phyloP scores from a whole-genome alignment of 2,888 invertebrate genomes.

The Digitonthophagus gazella region DNA sequence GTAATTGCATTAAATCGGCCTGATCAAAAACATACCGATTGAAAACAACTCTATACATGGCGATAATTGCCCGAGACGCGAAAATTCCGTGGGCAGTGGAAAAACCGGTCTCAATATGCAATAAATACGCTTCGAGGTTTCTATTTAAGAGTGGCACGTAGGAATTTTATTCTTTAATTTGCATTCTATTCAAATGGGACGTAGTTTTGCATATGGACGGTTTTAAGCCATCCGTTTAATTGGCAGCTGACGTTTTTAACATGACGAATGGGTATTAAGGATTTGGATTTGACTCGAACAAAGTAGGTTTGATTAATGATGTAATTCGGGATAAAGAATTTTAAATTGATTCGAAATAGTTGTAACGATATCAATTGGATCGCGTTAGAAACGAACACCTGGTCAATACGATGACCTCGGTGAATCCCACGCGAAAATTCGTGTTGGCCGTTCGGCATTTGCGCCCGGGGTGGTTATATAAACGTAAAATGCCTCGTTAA shows the following conservation, averaged over 20 bases:
- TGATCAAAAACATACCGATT: slow-evolving; percentile 4
- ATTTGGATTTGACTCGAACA: background rate
- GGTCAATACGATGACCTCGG: slow-evolving; percentile 35
- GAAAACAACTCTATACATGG: slow-evolving; percentile 1
- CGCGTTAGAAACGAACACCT: slow-evolving; percentile 34
- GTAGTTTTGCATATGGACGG: background rate
- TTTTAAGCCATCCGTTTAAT: background rate
- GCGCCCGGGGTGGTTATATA: background rate
- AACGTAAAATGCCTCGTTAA: background rate
- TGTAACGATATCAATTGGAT: slow-evolving; percentile 32
- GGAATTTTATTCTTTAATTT: slow-evolving; percentile 16
- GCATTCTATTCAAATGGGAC: slow-evolving; percentile 13
- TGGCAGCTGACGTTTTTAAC: background rate
- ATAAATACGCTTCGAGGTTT: slow-evolving; percentile 28
- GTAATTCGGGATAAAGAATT: no score
- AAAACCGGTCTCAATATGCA: slow-evolving; percentile 48
- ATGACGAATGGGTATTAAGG: background rate
- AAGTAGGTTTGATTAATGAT: no score
- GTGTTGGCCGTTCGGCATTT: background rate
- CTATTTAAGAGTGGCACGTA: slow-evolving; percentile 13
- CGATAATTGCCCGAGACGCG: background rate
- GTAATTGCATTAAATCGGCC: background rate
- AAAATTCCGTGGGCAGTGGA: slow-evolving; percentile 40
- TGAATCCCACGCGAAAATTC: slow-evolving; percentile 33
- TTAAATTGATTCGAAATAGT: no score